Evolutionary conservation across 2,113 vertebrate genomes (phyloP), one percentile per base, ranked within the genome.

Genomic region (Engystomops pustulosus): DNA sequence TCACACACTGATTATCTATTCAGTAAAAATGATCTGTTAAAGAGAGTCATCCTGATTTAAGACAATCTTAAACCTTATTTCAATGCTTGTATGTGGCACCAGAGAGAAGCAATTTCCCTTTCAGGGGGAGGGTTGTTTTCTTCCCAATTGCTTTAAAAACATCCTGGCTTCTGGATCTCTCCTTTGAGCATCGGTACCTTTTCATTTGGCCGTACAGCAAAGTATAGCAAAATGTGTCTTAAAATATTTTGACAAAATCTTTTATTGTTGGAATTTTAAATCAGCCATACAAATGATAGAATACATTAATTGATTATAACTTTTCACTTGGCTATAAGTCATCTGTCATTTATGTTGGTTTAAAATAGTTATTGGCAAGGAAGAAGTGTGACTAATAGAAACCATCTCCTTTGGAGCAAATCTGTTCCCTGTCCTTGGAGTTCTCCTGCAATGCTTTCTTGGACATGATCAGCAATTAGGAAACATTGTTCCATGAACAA

Each of bases 391-490:
- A 69, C 62, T 80, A 49, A 80, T 80, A 27, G 30, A 68, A 69
- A 68, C 44, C 25, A 67, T 80, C 30, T 32, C 44, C 44, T 23
- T 12, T 51, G 62, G 18, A 49, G 27, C 41, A 47, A 32, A 67
- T 67, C 78, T 53, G 27, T 7, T 80, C 62, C 47, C 41, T 80
- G 60, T 32, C 62, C 44, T 67, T 79, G 60, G 17, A n/a, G 17
- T 17, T 60, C 51, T 44, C 23, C 8, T 65, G 34, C 25, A 44
- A 44, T 65, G 34, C 25, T 44, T 62, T 65, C 38, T 68, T 80
- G 62, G 62, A 80, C 27, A 49, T 51, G 25, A 80, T 69, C 67
- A 51, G 44, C 62, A 51, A 69, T 80, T 80, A 80, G 62, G 4
- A 32, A 47, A 38, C 8, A 79, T 32, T n/a, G 49, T 38, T 45